Base-by-base conservation (phyloP, 2,888 invertebrate species). In the Limenitis camilla region DNA sequence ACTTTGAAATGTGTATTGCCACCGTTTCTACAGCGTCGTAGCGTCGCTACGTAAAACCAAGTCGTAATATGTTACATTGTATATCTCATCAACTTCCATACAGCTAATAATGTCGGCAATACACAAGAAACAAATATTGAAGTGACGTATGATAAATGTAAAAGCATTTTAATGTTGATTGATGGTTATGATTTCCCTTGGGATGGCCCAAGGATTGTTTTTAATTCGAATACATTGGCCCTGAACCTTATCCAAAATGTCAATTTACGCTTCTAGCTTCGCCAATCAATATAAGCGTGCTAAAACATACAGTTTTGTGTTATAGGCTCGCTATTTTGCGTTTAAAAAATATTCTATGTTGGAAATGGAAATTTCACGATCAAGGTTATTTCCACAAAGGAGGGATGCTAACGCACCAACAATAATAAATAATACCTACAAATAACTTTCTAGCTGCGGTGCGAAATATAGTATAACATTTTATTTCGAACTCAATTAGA, bases 131-230 rank as follows among this genome's bases (percentile, higher is more conserved):
- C 30, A 36, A 38, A 49, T 28, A 41, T 11, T 35, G 31, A 27
- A 40, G 8, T 33, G 40, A 46, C 36, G 39, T 39, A 31, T 39
- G 44, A 51, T 52, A 40, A 50, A 48, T 55, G n/a, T 45, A 52
- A 19, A 50, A 45, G 41, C 51, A 50, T 51, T 53, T 52, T 54
- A 59, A 62, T 59, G 55, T 58, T 59, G 61, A 62, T 60, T 61
- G n/a, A n/a, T n/a, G n/a, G 61, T 58, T 59, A 52, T 67, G 65
- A 70, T 69, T 71, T 69, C 70, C 68, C 67, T 11, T 7, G 67
- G 9, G 66, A 44, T 52, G 29, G 30, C 49, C 40, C 35, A 52
- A 7, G 57, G 50, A 64, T 64, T 61, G 62, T 61, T 63, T 63
- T 65, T 61, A 58, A 57, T 53, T 59, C 61, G 53, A 48, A 40